phyloP scores from a whole-genome alignment of 2,113 vertebrate genomes.

The Serinus canaria region DNA sequence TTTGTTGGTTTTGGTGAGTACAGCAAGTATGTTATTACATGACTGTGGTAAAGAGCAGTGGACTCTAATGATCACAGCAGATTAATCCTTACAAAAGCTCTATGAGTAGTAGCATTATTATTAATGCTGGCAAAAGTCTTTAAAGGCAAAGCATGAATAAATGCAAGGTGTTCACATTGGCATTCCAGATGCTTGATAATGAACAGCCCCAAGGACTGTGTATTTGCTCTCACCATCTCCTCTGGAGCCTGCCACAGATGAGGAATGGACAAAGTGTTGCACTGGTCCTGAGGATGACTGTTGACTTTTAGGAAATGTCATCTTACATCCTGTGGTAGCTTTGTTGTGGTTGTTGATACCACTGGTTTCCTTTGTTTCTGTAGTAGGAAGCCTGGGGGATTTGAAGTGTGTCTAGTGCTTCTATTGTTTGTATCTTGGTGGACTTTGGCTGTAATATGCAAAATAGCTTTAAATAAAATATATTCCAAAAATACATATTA shows the following conservation, averaged over 20 bases:
- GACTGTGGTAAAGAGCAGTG: background rate
- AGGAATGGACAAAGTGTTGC: background rate
- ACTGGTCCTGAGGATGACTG: background rate
- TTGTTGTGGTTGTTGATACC: background rate
- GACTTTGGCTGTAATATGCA: background rate
- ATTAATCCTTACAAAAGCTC: conserved; percentile 39
- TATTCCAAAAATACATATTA: background rate
- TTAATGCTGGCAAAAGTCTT: conserved; percentile 13
- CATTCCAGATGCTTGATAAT: background rate
- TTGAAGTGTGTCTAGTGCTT: background rate
- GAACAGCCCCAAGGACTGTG: background rate
- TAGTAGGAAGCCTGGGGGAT: background rate
- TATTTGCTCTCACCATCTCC: background rate
- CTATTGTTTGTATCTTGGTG: background rate
- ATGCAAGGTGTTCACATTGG: background rate
- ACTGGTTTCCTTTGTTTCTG: background rate
- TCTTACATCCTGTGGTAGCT: background rate
- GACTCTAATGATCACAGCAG: conserved; percentile 20
- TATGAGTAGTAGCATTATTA: conserved; percentile 1
- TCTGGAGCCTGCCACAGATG: background rate
- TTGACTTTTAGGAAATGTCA: background rate
- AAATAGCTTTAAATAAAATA: background rate
- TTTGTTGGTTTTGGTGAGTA: background rate
- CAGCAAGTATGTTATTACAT: background rate
- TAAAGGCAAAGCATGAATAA: conserved; percentile 2